Percentiles rank a stretch among this genome's conserved stretches.
Conservation (phyloP, 2,888 invertebrate genomes). For the Dorcus parallelipipedus region DNA sequence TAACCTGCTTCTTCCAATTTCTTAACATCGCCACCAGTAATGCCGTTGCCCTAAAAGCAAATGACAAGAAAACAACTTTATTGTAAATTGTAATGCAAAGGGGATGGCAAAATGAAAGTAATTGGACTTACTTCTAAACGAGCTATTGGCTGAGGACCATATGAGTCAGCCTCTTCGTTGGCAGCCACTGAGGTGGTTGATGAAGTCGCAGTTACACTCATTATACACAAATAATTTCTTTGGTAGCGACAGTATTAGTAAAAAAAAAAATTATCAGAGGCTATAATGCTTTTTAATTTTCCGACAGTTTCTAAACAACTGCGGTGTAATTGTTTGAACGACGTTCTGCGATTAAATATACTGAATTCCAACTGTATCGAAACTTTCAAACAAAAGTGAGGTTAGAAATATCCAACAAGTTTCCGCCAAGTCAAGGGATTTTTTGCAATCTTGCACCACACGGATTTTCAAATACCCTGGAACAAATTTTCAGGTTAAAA, state of each 20-base stretch:
- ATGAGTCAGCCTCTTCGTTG: slow-evolving; percentile 62
- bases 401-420: not conserved
- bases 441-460: too few relatives aligned
- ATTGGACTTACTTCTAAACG: slow-evolving; percentile 64
- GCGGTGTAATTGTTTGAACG: too few relatives aligned
- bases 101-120: not conserved
- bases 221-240: not conserved
- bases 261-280: too few relatives aligned
- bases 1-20: slow-evolving; percentile 91
- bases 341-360: too few relatives aligned
- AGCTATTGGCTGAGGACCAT: slow-evolving; percentile 67
- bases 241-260: too few relatives aligned
- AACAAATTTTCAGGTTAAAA: too few relatives aligned
- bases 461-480: too few relatives aligned
- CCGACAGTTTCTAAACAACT: too few relatives aligned
- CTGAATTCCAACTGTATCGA: too few relatives aligned
- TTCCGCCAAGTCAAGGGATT: too few relatives aligned
- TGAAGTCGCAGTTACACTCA: slow-evolving; percentile 48
- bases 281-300: too few relatives aligned
- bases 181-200: slow-evolving; percentile 52
- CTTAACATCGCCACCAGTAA: slow-evolving; percentile 85
- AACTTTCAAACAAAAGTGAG: not conserved
- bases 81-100: not conserved
- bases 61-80: slow-evolving; percentile 17
- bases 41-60: slow-evolving; percentile 76